A percentile compares a stretch with the other conserved stretches of the same genome.
Evolutionary conservation across 1,140 invertebrate genomes (phyloP).

Genomic region (Nasonia vitripennis): DNA sequence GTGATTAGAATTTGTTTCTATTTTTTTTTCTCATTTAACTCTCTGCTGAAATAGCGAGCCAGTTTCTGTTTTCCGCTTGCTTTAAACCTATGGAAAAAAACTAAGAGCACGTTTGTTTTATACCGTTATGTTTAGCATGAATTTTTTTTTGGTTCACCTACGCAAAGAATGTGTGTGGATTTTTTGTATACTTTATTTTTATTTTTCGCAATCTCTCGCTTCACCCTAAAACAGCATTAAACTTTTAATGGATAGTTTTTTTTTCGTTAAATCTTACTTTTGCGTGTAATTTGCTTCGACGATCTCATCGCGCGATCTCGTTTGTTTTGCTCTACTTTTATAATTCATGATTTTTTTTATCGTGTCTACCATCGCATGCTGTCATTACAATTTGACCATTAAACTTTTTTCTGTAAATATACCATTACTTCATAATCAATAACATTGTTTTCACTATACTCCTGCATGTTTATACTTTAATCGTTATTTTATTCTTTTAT

Average conservation of each 20-base stretch:
- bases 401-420: conserved; percentile 42
- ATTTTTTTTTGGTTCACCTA: conserved; percentile 64
- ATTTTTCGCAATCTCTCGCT: conserved; percentile 43
- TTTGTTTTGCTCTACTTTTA: conserved; percentile 57
- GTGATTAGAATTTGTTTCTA: conserved; percentile 58
- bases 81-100: conserved; percentile 70
- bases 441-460: conserved; percentile 52
- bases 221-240: conserved; percentile 49
- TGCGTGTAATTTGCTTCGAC: conserved; percentile 21
- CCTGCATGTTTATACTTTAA: conserved; percentile 46
- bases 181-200: conserved; percentile 41
- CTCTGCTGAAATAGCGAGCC: conserved; percentile 62
- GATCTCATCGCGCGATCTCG: conserved; percentile 48
- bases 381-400: conserved; percentile 51
- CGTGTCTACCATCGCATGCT: conserved; percentile 58
- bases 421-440: conserved; percentile 52
- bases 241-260: conserved; percentile 41
- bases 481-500: conserved; percentile 40
- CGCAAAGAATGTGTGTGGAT: conserved; percentile 61
- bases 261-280: conserved; percentile 28
- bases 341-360: conserved; percentile 50
- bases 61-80: conserved; percentile 61
- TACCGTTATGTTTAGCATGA: conserved; percentile 40
- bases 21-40: conserved; percentile 31
- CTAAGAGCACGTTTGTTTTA: conserved; percentile 69